Evolutionary conservation across 2,888 invertebrate genomes (phyloP), one percentile per base, ranked within the genome.

Genomic region (Pseudococcus longispinus): DNA sequence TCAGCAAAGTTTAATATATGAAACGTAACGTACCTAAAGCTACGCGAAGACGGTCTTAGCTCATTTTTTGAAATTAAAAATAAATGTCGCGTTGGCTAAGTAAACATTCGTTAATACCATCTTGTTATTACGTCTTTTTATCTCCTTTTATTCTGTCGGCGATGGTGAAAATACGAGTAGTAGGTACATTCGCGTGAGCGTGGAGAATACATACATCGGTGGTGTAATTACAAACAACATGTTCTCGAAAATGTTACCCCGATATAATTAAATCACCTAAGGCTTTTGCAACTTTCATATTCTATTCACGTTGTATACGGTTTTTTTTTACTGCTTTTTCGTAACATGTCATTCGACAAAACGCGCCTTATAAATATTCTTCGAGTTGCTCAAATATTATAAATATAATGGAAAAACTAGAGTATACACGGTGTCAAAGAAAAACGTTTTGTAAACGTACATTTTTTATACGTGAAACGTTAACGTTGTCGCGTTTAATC

Each of bases 21-120:
- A 60, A 60, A 60, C 20, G 60, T 15, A n/a, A n/a, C n/a, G n/a
- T n/a, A n/a, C n/a, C n/a, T n/a, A n/a, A n/a, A n/a, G n/a, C n/a
- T n/a, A 15, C 1, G n/a, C 32, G 8, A 29, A 70, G 29, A 29
- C 70, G 29, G 29, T 70, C 29, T 70, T 29, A 13, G 29, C 29
- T 70, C 29, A 70, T 70, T 70, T 70, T 70, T 70, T 29, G 6
- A 70, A 70, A 70, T 70, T 70, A 70, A 70, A 70, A 70, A 70
- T 70, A 70, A 70, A 70, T 70, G 70, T 70, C 29, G 29, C 32
- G 70, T 70, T 70, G 18, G 70, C 29, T 29, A 26, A 29, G 70
- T 70, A 70, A 70, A 70, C 70, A 70, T 70, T 70, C 29, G 70
- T 70, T 70, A 70, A 70, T 70, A 70, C 70, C 70, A 70, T 70